These are phyloP conservation scores for Synanthedon vespiformis DNA, from an alignment of 2,888 invertebrate species.

Conservation along the genomic window DNA sequence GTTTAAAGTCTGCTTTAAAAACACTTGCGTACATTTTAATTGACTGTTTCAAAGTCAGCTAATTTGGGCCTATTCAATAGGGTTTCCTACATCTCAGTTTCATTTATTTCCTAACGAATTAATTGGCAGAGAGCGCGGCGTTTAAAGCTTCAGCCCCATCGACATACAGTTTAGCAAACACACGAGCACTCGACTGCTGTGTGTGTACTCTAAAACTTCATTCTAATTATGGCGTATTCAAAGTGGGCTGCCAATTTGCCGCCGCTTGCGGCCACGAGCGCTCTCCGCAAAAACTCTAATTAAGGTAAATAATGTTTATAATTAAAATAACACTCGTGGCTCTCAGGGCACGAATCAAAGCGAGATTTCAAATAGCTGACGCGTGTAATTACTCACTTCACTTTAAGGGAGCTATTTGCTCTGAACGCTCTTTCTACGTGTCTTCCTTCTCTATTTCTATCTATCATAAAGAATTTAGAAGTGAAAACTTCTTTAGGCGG, in stretches of 20 bases:
- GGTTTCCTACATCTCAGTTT: constrained; percentile 13
- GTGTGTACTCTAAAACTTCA: constrained; percentile 42
- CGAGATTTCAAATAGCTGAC: constrained; percentile 40
- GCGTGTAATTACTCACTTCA: constrained; percentile 44
- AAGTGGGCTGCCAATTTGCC: constrained; percentile 50
- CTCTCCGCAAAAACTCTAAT: constrained; percentile 44
- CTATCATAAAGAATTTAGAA: no score
- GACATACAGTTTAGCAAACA: constrained; percentile 42
- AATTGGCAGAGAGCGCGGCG: constrained; percentile 27
- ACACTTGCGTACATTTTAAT: background rate
- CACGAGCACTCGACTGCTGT: constrained; percentile 33
- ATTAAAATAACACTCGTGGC: constrained; percentile 63
- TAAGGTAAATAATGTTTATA: constrained; percentile 68
- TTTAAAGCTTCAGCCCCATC: constrained; percentile 32
- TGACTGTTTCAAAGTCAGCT: background rate
- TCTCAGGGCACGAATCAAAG: constrained; percentile 47
- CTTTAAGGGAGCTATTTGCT: constrained; percentile 16
- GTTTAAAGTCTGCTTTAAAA: background rate
- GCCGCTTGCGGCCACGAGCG: constrained; percentile 37
- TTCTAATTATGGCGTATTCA: constrained; percentile 54
- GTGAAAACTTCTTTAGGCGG: no score
- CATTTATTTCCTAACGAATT: constrained; percentile 28
- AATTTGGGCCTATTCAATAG: background rate
- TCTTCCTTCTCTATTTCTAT: background rate
- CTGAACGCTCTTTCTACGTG: constrained; percentile 12